Base-by-base conservation (phyloP, 2,888 invertebrate genomes). In the Polymixis flavicincta region DNA sequence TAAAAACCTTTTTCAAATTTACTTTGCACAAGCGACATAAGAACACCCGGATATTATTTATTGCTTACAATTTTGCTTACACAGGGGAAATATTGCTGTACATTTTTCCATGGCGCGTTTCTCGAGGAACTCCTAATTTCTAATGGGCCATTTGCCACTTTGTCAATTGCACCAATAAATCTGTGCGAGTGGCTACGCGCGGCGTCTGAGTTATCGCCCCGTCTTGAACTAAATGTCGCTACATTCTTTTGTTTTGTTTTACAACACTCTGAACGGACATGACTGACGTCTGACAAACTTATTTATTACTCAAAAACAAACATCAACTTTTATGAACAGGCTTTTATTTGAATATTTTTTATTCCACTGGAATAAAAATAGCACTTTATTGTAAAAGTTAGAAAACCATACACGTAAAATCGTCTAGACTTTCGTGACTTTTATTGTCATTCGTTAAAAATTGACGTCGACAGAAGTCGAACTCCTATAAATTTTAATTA, bases 131-230 rank as follows among this genome's bases (percentile, higher is more conserved):
- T 95, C 93, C 95, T 96, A 96, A 96, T 96, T 96, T 96, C 96
- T 96, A 96, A 96, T 96, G 96, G 96, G 85, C 96, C 95, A 96
- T 96, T 96, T 96, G 95, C 96, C 96, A 96, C 96, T 96, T 96
- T 96, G 96, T 96, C 96, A 96, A 96, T 96, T 96, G 96, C 96
- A 88, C 89, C 95, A 93, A 96, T 96, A 96, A 96, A 96, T 96
- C 96, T 94, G 94, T 85, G 89, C 90, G 92, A 89, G 90, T 90
- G 89, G 90, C 89, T 89, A 86, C 91, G 90, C 89, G 90, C 88
- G 89, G 88, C 89, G 88, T 83, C 90, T 95, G 95, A 96, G 92
- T 95, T 95, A 96, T 93, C 89, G 91, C 90, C 89, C 90, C 90
- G 95, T 95, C 95, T 93, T 90, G 86, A 86, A 90, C 89, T 94